Conservation (phyloP, 2,888 invertebrate species). For the Melanotus villosus region DNA sequence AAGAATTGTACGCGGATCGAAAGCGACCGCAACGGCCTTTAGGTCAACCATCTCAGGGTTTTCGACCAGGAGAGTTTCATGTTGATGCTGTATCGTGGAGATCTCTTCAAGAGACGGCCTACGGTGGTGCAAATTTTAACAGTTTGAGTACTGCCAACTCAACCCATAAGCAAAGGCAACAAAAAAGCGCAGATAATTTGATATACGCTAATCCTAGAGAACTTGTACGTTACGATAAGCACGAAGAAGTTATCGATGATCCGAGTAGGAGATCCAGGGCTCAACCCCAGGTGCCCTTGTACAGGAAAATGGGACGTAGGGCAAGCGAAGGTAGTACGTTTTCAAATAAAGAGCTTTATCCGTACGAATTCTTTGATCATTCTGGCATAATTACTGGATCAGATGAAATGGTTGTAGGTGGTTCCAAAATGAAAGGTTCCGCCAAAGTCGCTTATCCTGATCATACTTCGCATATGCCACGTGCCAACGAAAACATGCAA, state of each 20-base stretch:
- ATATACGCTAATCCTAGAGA: constrained; percentile 24
- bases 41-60: constrained; percentile 7
- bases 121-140: constrained; percentile 64
- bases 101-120: constrained; percentile 65
- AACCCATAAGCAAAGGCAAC: constrained; percentile 54
- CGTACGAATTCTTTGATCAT: constrained; percentile 45
- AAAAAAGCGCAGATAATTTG: constrained; percentile 55
- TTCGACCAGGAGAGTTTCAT: constrained; percentile 54
- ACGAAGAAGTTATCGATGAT: constrained; percentile 57
- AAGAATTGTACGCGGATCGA: constrained; percentile 59
- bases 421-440: constrained; percentile 44
- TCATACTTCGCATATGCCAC: constrained; percentile 26
- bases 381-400: constrained; percentile 50
- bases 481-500: constrained; percentile 50
- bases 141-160: constrained; percentile 62
- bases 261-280: constrained; percentile 65
- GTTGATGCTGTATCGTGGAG: constrained; percentile 70
- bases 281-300: constrained; percentile 66
- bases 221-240: constrained; percentile 25
- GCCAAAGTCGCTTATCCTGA: constrained; percentile 38
- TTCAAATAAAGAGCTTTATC: constrained; percentile 56
- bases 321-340: constrained; percentile 70
- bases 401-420: constrained; percentile 56
- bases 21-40: constrained; percentile 48
- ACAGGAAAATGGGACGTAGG: constrained; percentile 68